Evolutionary conservation across 2,797 vertebrate genomes (phyloP).

Genomic region (Synaphobranchus kaupii): DNA sequence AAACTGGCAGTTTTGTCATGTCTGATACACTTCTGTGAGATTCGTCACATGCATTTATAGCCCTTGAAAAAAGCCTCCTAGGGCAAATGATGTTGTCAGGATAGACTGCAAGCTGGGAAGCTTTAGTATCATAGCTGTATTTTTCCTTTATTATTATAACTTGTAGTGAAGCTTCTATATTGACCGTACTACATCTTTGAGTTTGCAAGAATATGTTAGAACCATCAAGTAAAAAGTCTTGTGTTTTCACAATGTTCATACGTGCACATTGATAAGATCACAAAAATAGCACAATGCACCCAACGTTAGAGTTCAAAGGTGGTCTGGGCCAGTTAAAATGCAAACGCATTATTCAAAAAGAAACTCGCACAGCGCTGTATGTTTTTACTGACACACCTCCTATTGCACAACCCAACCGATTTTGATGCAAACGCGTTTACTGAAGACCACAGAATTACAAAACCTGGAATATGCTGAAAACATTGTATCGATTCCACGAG

Average conservation of each 20-base stretch:
- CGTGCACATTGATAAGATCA: not conserved
- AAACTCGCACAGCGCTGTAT: not conserved
- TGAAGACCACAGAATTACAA: not conserved
- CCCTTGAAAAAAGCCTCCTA: too few relatives aligned
- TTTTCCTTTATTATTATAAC: too few relatives aligned
- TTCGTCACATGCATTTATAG: not conserved
- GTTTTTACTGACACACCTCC: not conserved
- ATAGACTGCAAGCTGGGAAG: not conserved
- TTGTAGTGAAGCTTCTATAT: too few relatives aligned
- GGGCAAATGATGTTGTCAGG: not conserved
- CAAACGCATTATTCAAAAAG: not conserved
- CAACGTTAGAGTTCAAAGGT: not conserved
- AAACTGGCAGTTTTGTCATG: not conserved
- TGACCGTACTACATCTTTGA: too few relatives aligned
- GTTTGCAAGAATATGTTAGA: too few relatives aligned
- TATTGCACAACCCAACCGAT: not conserved
- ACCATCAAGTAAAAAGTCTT: not conserved
- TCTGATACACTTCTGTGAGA: not conserved
- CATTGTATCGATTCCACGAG: not conserved
- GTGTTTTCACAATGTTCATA: not conserved
- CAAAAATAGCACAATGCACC: not conserved
- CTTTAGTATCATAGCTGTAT: too few relatives aligned
- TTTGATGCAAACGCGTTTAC: not conserved
- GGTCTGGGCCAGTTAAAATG: not conserved
- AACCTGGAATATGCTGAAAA: not conserved